Base-by-base conservation (phyloP, 2,797 vertebrate genomes). In the Ctenopoma multispine region DNA sequence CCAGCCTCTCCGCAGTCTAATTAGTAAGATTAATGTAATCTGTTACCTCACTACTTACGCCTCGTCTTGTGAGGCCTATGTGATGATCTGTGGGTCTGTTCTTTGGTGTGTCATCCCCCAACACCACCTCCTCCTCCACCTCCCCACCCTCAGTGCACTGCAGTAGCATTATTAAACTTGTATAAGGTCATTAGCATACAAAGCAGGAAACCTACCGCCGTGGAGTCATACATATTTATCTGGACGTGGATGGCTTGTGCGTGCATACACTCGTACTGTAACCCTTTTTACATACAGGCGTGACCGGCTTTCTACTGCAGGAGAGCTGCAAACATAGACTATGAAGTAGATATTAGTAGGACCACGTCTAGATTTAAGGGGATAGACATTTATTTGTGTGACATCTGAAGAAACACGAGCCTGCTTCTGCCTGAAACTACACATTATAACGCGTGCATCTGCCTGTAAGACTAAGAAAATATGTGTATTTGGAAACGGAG, bases 181-280 rank as follows among this genome's bases (percentile, higher is more conserved):
- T 83, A 91, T 90, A 84, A 91, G 88, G 78, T 92, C 86, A 92
- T 93, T 92, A 90, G 89, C 92, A 93, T 92, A 92, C 89, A 92
- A 90, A 92, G 90, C 91, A 92, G 89, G 81, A 87, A 88, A 86
- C 81, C 85, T 77, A 86, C 87, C 57, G 61, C 71, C 41, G 48
- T 55, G 76, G 69, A 89, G 79, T 91, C 90, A 91, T 92, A 79
- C 89, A 93, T 92, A 92, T 92, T 92, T 91, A 93, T 92, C 86
- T 53, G 68, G 77, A 80, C 63, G 69, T 81, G 87, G 68, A 82
- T 74, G 69, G 81, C 75, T 88, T 62, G 77, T 74, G 87, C 72
- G 50, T 66, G 75, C 82, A 73, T 58, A 34, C 83, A 46, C 75
- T 77, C 49, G 2, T 75, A 85, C 86, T 78, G 90, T 87, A 87